Percentiles rank a stretch among this genome's conserved stretches.
phyloP scores from a whole-genome alignment of 2,888 invertebrate species.

The Hybos culiciformis region DNA sequence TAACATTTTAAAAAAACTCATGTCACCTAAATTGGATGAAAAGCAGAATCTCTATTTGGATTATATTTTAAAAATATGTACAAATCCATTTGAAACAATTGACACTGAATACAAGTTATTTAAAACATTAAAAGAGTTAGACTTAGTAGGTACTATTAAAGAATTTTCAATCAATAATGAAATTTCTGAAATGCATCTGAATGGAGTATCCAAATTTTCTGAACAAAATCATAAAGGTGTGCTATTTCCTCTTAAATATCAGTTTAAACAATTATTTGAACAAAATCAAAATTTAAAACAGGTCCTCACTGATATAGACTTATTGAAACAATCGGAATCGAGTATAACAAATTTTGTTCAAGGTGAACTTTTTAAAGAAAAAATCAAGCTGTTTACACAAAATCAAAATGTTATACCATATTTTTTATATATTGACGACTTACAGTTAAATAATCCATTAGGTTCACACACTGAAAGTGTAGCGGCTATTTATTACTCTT shows the following conservation, averaged over 20 bases:
- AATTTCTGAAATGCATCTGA: background rate
- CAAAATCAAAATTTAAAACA: conserved; percentile 3
- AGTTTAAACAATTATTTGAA: conserved; percentile 8
- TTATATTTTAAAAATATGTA: background rate
- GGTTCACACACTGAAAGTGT: conserved; percentile 7
- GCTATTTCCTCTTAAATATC: conserved; percentile 5
- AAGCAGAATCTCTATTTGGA: too few species aligned
- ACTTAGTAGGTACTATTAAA: background rate
- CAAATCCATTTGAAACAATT: conserved; percentile 1
- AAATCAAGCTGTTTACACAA: background rate
- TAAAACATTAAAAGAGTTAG: conserved; percentile 2
- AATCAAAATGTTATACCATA: conserved; percentile 3
- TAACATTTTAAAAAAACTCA: too few species aligned
- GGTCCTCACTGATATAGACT: background rate
- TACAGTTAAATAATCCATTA: conserved; percentile 6
- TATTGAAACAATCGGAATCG: background rate
- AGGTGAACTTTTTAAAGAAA: conserved; percentile 8
- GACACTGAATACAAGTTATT: conserved; percentile 5
- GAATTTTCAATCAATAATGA: conserved; percentile 7
- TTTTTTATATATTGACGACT: background rate
- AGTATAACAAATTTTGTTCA: conserved; percentile 1
- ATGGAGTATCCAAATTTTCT: background rate
- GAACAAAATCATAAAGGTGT: conserved; percentile 8
- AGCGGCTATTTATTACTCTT: conserved; percentile 4
- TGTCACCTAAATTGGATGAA: too few species aligned